phyloP scores from a whole-genome alignment of 1,140 invertebrate genomes.

The Scaptomyza hsui region DNA sequence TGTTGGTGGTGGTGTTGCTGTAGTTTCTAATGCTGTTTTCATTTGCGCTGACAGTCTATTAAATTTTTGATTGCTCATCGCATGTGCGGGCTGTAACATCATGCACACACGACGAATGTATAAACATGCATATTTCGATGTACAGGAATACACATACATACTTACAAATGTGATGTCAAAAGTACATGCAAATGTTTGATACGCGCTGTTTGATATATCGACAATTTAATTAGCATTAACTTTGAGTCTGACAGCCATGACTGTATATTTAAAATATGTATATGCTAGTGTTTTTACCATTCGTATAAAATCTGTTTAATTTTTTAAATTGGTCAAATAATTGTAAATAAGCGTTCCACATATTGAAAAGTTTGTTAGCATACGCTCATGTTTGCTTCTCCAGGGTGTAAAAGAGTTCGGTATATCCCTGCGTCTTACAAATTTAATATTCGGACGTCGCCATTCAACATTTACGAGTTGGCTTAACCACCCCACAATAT shows the following conservation, averaged over 20 bases:
- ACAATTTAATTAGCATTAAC: constrained; percentile 61
- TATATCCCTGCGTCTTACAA: background rate
- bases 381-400: background rate
- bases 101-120: background rate
- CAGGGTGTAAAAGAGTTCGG: constrained; percentile 15
- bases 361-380: no score
- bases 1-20: constrained; percentile 11
- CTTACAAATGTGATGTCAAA: constrained; percentile 25
- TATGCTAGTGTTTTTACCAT: background rate
- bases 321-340: no score
- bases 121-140: constrained; percentile 1
- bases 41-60: constrained; percentile 62
- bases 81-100: constrained; percentile 15
- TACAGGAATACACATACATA: background rate
- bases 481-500: constrained; percentile 28
- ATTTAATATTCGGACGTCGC: constrained; percentile 53
- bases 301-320: no score
- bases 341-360: no score
- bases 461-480: constrained; percentile 44
- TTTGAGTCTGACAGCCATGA: background rate
- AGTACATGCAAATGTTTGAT: constrained; percentile 19
- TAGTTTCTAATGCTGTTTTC: constrained; percentile 24
- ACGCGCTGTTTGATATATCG: constrained; percentile 19
- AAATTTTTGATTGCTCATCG: constrained; percentile 64
- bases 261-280: background rate